Base-by-base conservation (phyloP, 2,797 vertebrate species). In the Phoxinus dragarum region DNA sequence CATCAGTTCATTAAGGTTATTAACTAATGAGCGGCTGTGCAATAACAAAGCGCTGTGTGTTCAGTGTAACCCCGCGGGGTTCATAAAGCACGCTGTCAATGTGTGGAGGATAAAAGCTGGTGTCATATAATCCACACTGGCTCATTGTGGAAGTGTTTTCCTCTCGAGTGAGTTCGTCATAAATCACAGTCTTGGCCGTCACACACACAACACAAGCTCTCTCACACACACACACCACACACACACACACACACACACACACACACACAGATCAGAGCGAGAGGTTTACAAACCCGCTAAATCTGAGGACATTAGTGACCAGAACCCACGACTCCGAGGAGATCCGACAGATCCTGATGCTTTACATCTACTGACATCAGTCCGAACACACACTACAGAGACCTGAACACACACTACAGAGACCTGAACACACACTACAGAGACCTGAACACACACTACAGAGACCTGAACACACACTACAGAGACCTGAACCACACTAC, bases 141-240 rank as follows among this genome's bases (percentile, higher is more conserved):
- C 31, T 54, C 84, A 85, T 85, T 88, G 83, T 85, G 36, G 59
- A 47, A 4, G 47, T 6, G 40, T 34, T 78, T 71, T 66, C 79
- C 79, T 81, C 54, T 84, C 64, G n/a, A 36, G 42, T 44, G 68
- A 85, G 84, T 85, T 74, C 67, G 47, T 85, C 86, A 42, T 88
- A 85, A 88, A 88, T 88, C 83, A 85, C 31, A 52, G 17, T 19
- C 17, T 52, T 17, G 12, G n/a, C 67, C 38, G 69, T 81, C 86
- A 66, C 31, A 81, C 86, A 77, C 31, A 77, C 31, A 77, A 81
- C 79, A 81, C 14, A 52, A 54, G 31, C 66, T 49, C 47, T 56
- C 69, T 87, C 68, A 1, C 36, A 36, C 36, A 36, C 42, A 2
- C 42, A 2, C 40, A 2, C 42, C 42, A 2, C 42, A 2, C 40